Percentiles rank a stretch among this genome's conserved stretches.
Evolutionary conservation across 92 coral and sea anemone species (phyloP).

Genomic region (Pocillopora grandis): DNA sequence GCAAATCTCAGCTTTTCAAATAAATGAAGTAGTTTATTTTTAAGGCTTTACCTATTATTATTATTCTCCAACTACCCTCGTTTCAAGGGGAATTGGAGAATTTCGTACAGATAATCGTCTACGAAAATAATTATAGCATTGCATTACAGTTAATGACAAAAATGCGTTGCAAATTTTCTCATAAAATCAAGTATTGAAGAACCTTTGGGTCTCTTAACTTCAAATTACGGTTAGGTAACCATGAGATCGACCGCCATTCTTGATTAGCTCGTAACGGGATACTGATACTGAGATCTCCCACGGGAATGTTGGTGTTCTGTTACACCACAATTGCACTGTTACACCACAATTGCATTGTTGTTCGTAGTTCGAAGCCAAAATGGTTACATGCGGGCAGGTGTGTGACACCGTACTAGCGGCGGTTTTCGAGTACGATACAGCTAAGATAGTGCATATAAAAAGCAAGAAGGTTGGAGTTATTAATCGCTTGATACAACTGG

Average conservation of each 20-base stretch:
- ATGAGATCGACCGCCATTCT: too few relatives aligned
- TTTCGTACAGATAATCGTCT: too few relatives aligned
- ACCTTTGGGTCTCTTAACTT: too few relatives aligned
- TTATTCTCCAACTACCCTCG: neutral
- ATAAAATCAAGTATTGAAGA: too few relatives aligned
- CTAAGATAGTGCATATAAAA: conserved; percentile 82
- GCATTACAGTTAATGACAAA: too few relatives aligned
- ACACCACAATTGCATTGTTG: neutral
- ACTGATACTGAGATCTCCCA: too few relatives aligned
- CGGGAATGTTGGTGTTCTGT: too few relatives aligned
- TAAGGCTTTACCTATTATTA: neutral
- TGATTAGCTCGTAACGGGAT: too few relatives aligned
- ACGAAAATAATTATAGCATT: too few relatives aligned
- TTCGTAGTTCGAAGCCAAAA: neutral
- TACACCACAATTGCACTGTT: neutral
- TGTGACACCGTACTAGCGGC: conserved; percentile 41
- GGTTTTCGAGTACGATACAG: conserved; percentile 78
- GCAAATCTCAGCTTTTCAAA: neutral
- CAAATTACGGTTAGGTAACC: too few relatives aligned
- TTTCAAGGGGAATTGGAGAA: neutral
- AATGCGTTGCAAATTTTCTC: too few relatives aligned
- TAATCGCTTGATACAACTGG: conserved; percentile 72
- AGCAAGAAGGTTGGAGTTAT: conserved; percentile 86
- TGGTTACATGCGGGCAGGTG: conserved; percentile 49
- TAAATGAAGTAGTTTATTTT: neutral